Evolutionary conservation across 2,113 vertebrate genomes (phyloP), one percentile per base, ranked within the genome.

Genomic region (Callorhinus ursinus): DNA sequence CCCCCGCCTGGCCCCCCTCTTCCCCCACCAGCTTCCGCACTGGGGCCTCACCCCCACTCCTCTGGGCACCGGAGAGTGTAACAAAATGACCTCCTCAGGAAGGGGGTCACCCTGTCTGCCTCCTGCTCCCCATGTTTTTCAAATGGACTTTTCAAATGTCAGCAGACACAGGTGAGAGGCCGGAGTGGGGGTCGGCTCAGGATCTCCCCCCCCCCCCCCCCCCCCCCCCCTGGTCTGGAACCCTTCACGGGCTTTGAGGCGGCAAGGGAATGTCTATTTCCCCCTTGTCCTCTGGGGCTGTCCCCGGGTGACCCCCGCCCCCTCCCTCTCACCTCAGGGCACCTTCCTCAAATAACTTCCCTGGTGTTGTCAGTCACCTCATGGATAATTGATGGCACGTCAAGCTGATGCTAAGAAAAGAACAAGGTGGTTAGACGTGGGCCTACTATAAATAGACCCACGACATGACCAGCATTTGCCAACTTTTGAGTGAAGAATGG

Each of bases 361-460:
- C 95, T 71, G 96, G 95, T 97, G 96, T 98, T 98, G 97, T 98
- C 98, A 98, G 98, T 98, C 98, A 97, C 97, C 97, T 98, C 92
- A 76, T 98, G 98, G 98, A 98, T 99, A 99, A 99, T 98, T 98
- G 99, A 99, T 98, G 97, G 98, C 97, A 94, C 0, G 76, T 98
- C 98, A 98, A 97, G 98, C 96, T n/a, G 95, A 95, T 97, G 97
- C 99, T 98, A 99, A 99, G 98, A 99, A 99, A 99, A 99, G 98
- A 98, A 98, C 98, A 98, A 99, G 99, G 98, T 98, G 97, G 97
- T 98, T 98, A 92, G 83, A 98, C 88, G 98, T 95, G 97, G 15
- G 16, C 96, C n/a, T 97, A 24, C 99, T 99, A 99, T 98, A 99
- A 99, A 99, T 99, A 99, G 99, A 97, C 82, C 95, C 98, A 98